Evolutionary conservation across 2,113 vertebrate species (phyloP).

Genomic region (Oncorhynchus kisutch): DNA sequence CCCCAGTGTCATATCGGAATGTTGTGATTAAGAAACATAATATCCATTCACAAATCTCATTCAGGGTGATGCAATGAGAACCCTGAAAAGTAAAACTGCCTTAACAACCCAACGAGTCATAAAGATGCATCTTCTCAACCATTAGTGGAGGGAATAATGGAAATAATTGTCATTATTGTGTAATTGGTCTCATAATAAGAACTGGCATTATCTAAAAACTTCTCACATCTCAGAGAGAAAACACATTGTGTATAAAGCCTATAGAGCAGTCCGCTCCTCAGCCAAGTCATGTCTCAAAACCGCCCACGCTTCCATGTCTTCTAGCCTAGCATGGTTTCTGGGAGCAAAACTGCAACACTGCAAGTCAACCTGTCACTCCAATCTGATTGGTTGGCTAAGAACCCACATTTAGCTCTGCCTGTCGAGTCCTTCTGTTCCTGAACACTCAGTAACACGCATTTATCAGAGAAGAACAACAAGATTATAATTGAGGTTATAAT

Average conservation of each 20-base stretch:
- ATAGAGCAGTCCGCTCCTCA: slow-evolving; percentile 1
- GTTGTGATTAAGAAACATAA: background rate
- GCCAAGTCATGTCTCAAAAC: background rate
- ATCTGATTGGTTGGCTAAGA: background rate
- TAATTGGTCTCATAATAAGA: background rate
- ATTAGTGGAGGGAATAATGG: background rate
- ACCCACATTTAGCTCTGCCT: background rate
- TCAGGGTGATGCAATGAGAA: background rate
- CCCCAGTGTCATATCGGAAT: too few relatives aligned
- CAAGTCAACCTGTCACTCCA: too few relatives aligned
- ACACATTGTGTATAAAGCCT: background rate
- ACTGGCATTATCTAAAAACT: background rate
- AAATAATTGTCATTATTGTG: background rate
- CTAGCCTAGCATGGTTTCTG: too few relatives aligned
- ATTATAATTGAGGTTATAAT: slow-evolving; percentile 5
- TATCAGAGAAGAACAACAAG: background rate
- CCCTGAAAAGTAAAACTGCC: background rate
- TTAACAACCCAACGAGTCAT: background rate
- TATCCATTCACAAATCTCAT: background rate
- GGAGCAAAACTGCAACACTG: too few relatives aligned
- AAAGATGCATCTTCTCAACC: background rate
- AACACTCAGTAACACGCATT: background rate
- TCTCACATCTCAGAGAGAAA: background rate
- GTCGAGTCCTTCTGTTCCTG: too few relatives aligned
- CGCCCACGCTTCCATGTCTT: too few relatives aligned